phyloP scores from a whole-genome alignment of 2,888 invertebrate genomes.

The Abrostola tripartita region DNA sequence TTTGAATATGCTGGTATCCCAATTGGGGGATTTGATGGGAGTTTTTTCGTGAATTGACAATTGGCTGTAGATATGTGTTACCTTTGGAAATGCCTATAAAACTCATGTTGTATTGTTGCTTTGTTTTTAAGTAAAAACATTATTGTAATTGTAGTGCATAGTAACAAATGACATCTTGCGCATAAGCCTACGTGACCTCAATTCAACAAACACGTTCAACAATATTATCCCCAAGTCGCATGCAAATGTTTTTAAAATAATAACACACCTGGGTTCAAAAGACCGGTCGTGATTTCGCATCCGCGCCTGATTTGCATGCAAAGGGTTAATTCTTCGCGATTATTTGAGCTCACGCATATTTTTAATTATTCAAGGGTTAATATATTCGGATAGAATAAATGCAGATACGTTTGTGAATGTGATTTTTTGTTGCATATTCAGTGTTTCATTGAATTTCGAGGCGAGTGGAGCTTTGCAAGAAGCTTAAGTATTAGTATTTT shows the following conservation, averaged over 20 bases:
- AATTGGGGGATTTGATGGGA: slow-evolving; percentile 2
- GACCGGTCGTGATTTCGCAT: slow-evolving; percentile 81
- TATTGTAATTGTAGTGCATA: background rate
- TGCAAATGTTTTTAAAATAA: slow-evolving; percentile 73
- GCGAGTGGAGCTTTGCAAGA: slow-evolving; percentile 64
- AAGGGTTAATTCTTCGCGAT: slow-evolving; percentile 86
- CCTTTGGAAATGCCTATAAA: no score
- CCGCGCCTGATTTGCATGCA: slow-evolving; percentile 82
- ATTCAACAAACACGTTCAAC: slow-evolving; percentile 45
- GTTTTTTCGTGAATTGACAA: slow-evolving; percentile 22
- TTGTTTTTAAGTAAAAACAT: no score
- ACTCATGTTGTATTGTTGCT: no score
- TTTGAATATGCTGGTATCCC: slow-evolving; percentile 20
- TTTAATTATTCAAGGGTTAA: slow-evolving; percentile 88
- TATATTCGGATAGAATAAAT: slow-evolving; percentile 79
- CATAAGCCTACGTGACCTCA: slow-evolving; percentile 43
- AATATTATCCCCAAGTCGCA: slow-evolving; percentile 59
- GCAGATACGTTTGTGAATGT: slow-evolving; percentile 71
- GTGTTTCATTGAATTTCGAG: slow-evolving; percentile 74
- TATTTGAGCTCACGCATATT: slow-evolving; percentile 87
- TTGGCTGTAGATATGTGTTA: background rate
- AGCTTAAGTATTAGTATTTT: background rate
- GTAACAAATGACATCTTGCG: slow-evolving; percentile 14
- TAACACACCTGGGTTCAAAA: slow-evolving; percentile 77
- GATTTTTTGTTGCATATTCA: slow-evolving; percentile 73